Conservation (phyloP, 2,113 vertebrate species). For the Menura novaehollandiae region DNA sequence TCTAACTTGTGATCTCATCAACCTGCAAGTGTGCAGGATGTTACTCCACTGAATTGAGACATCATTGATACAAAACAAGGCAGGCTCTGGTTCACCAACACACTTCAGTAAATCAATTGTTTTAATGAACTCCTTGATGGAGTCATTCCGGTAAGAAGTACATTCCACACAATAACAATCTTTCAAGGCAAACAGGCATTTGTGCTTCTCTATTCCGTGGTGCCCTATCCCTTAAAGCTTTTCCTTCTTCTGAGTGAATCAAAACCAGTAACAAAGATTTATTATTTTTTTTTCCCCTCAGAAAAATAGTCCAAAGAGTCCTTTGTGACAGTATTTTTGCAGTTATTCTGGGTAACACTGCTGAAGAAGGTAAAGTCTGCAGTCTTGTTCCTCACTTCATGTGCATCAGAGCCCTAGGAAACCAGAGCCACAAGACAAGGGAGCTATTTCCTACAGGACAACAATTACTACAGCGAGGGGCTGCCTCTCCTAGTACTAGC, state of each 20-base stretch:
- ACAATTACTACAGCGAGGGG: neutral
- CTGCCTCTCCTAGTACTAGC: neutral
- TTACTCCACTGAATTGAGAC: neutral
- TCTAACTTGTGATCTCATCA: neutral
- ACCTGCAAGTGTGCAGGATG: neutral
- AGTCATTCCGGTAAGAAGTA: neutral
- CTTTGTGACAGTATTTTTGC: neutral
- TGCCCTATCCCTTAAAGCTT: neutral
- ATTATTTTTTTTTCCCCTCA: accelerated
- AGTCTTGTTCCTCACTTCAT: neutral
- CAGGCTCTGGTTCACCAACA: neutral
- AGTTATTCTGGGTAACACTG: neutral
- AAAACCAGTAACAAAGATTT: neutral
- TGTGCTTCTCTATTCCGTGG: neutral
- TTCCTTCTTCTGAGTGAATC: neutral
- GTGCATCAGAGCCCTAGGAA: neutral
- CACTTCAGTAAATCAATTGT: neutral
- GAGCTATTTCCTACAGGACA: neutral
- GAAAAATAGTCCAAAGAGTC: neutral
- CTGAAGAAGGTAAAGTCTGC: neutral
- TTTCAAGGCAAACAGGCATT: neutral
- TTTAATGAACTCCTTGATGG: neutral
- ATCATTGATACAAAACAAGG: accelerated
- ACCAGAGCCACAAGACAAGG: neutral
- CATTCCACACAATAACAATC: neutral